Conservation (phyloP, 2,888 invertebrate species). For the Zelleria hepariella region DNA sequence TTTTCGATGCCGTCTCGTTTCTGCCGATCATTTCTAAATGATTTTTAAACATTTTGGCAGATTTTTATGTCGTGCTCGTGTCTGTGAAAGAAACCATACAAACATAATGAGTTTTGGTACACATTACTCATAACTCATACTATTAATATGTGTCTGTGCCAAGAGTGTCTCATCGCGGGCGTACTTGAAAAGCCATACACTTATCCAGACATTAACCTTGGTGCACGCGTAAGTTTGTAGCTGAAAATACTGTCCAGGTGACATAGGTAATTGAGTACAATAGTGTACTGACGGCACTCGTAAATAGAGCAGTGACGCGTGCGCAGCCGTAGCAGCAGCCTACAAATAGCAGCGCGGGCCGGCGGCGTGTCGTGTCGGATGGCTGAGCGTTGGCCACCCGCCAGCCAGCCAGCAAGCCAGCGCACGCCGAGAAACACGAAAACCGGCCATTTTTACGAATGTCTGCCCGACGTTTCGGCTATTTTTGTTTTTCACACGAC, state of each 20-base stretch:
- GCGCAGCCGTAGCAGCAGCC: constrained; percentile 45
- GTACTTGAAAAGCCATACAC: background rate
- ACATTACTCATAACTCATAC: background rate
- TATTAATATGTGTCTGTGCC: background rate
- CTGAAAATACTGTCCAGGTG: constrained; percentile 45
- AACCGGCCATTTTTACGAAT: constrained; percentile 60
- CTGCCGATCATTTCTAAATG: constrained; percentile 95
- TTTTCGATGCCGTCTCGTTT: constrained; percentile 92
- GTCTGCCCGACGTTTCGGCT: constrained; percentile 51
- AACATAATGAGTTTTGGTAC: background rate
- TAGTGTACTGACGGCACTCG: constrained; percentile 43
- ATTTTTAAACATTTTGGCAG: constrained; percentile 88
- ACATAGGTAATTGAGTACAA: constrained; percentile 61
- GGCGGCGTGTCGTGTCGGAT: constrained; percentile 51
- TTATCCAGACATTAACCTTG: constrained; percentile 38
- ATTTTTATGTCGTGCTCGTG: constrained; percentile 80
- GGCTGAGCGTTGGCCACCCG: constrained; percentile 23
- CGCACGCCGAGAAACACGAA: constrained; percentile 41
- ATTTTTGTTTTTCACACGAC: constrained; percentile 60
- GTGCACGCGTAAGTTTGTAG: constrained; percentile 22
- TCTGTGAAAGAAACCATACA: background rate
- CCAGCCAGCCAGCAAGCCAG: no score
- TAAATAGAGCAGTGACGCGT: constrained; percentile 67
- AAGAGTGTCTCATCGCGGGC: constrained; percentile 4
- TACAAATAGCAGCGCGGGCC: constrained; percentile 59